phyloP scores from a whole-genome alignment of 2,113 vertebrate species.

The Irena cyanogastra region DNA sequence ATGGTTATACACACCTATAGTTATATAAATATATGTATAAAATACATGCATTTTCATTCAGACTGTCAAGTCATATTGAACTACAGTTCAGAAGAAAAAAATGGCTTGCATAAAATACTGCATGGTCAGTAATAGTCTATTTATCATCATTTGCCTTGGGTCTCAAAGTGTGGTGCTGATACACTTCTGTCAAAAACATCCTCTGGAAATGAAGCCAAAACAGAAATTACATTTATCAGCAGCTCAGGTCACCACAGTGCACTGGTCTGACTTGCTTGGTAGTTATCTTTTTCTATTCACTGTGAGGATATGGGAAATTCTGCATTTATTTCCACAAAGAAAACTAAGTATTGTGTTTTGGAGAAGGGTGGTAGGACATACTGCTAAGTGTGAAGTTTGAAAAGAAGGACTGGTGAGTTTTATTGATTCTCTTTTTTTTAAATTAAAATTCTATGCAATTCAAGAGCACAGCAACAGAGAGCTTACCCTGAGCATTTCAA shows the following conservation, averaged over 20 bases:
- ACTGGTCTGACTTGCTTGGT: not conserved
- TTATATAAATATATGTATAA: not conserved
- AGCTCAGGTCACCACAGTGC: not conserved
- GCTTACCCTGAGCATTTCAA: not conserved
- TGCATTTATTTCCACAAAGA: not conserved
- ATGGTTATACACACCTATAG: not conserved
- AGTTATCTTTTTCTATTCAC: not conserved
- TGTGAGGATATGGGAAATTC: not conserved
- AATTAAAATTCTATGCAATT: not conserved
- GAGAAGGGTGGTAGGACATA: not conserved
- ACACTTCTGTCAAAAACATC: not conserved
- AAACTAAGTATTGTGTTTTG: not conserved
- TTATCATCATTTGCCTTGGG: not conserved
- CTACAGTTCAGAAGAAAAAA: not conserved
- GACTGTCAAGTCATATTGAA: not conserved
- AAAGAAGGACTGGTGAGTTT: not conserved
- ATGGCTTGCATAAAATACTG: not conserved
- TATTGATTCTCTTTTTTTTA: not conserved
- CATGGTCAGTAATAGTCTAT: not conserved
- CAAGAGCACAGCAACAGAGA: not conserved
- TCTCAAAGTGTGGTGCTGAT: not conserved
- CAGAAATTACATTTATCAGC: not conserved
- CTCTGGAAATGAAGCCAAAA: not conserved
- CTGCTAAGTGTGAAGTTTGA: not conserved
- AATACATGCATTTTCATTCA: not conserved